Evolutionary conservation across 64 coral and sea anemone genomes (phyloP).

Genomic region (Dendrophyllia cribrosa): DNA sequence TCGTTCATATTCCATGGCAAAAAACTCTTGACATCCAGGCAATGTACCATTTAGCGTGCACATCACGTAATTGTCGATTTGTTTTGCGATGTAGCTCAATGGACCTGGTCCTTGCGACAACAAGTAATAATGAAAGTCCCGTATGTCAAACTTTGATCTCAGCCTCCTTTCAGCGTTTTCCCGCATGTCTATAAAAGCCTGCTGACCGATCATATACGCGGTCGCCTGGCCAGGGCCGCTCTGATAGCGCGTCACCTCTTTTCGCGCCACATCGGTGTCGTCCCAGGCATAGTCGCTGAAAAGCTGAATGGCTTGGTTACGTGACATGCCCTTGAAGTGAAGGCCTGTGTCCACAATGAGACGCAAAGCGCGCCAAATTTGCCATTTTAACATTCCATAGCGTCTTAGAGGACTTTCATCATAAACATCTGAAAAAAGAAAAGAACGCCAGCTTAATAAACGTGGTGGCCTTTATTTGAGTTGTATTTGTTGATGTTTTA

Average conservation of each 20-base stretch:
- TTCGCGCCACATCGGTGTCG: constrained; percentile 70
- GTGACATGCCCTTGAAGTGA: constrained; percentile 74
- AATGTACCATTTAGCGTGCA: constrained; percentile 25
- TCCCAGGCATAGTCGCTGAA: constrained; percentile 74
- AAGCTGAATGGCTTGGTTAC: constrained; percentile 53
- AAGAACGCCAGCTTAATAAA: neutral
- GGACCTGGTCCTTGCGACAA: constrained; percentile 58
- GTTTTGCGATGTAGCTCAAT: constrained; percentile 29
- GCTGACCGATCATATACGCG: constrained; percentile 80
- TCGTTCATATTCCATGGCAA: neutral
- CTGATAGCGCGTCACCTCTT: constrained; percentile 80
- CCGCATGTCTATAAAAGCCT: constrained; percentile 54
- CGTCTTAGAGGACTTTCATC: constrained; percentile 5
- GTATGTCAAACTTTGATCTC: constrained; percentile 50
- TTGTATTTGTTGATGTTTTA: no score
- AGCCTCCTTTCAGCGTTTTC: constrained; percentile 42
- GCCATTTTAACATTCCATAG: constrained; percentile 78
- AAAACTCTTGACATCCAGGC: constrained; percentile 22
- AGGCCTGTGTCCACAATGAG: constrained; percentile 75
- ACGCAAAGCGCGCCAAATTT: constrained; percentile 78
- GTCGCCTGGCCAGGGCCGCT: constrained; percentile 70
- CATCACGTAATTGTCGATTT: constrained; percentile 59
- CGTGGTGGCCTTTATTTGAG: no score
- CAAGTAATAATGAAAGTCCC: constrained; percentile 73
- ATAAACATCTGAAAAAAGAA: constrained; percentile 54